A percentile compares a stretch with the other conserved stretches of the same genome.
Evolutionary conservation across 2,888 invertebrate genomes (phyloP).

Genomic region (Tromatobia lineatoria): DNA sequence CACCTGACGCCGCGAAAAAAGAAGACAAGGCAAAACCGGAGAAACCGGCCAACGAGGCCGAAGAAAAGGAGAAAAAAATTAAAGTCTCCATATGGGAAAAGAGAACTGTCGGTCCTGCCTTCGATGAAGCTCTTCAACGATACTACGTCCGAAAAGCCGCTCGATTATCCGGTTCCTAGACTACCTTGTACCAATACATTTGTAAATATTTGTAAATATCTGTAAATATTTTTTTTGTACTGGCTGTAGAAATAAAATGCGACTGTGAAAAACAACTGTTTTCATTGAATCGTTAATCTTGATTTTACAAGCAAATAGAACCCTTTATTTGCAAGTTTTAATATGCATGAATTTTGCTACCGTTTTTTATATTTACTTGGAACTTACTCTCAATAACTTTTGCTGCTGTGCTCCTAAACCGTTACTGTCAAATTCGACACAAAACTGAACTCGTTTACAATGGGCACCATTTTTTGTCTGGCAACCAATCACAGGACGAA

Average conservation of each 20-base stretch:
- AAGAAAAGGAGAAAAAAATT: slow-evolving; percentile 70
- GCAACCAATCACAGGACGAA: too few relatives aligned
- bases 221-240: too few relatives aligned
- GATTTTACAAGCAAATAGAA: background rate
- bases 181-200: background rate
- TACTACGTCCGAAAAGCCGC: slow-evolving; percentile 91
- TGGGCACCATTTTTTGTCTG: too few relatives aligned
- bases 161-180: slow-evolving; percentile 79
- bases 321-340: too few relatives aligned
- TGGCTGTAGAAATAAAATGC: background rate
- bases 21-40: slow-evolving; percentile 54
- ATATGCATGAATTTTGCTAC: too few relatives aligned
- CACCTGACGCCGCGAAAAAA: slow-evolving; percentile 14
- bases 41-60: slow-evolving; percentile 43
- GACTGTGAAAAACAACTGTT: background rate
- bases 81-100: slow-evolving; percentile 94
- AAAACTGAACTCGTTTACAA: too few relatives aligned
- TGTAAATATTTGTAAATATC: slow-evolving; percentile 40
- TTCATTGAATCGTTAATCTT: background rate
- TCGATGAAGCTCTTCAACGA: slow-evolving; percentile 91
- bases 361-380: too few relatives aligned
- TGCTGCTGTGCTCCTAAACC: too few relatives aligned
- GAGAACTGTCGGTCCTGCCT: slow-evolving; percentile 92
- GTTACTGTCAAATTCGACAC: too few relatives aligned
- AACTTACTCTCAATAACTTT: too few relatives aligned